phyloP scores from a whole-genome alignment of 2,797 vertebrate genomes.

The Acrocephalus scirpaceus region DNA sequence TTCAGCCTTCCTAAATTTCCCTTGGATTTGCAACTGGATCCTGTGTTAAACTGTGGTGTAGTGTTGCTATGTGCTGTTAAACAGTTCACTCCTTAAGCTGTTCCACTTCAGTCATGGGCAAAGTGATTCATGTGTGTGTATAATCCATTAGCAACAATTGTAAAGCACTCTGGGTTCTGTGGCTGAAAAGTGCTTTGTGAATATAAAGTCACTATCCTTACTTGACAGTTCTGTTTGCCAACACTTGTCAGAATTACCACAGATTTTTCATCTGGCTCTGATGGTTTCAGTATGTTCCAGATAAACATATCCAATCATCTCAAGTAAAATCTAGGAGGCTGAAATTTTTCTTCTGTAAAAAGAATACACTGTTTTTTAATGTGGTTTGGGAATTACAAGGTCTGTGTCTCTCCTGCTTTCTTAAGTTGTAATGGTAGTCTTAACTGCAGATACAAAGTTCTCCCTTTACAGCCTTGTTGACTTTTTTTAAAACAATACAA shows the following conservation, averaged over 20 bases:
- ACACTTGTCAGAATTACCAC: slow-evolving; percentile 52
- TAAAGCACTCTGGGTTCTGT: slow-evolving; percentile 49
- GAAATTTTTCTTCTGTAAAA: not conserved
- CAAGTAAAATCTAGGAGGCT: not conserved
- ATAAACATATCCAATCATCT: not conserved
- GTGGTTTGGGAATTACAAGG: not conserved
- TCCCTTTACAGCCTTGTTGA: not conserved
- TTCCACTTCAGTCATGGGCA: slow-evolving; percentile 64
- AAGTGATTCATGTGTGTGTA: slow-evolving; percentile 68
- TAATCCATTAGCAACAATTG: slow-evolving; percentile 70
- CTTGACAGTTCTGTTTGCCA: slow-evolving; percentile 65
- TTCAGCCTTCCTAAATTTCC: slow-evolving; percentile 30
- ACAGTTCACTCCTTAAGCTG: slow-evolving; percentile 53
- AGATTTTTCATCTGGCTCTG: slow-evolving; percentile 53
- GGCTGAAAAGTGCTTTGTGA: slow-evolving; percentile 59
- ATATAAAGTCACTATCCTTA: slow-evolving; percentile 59
- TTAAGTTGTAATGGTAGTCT: not conserved
- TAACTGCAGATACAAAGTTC: not conserved
- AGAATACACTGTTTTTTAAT: not conserved
- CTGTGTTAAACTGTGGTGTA: slow-evolving; percentile 41
- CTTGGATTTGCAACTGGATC: slow-evolving; percentile 29
- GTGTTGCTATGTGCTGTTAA: slow-evolving; percentile 58
- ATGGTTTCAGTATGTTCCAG: slow-evolving; percentile 40
- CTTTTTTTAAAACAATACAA: not conserved
- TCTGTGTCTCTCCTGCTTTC: slow-evolving; percentile 34